Base-by-base conservation (phyloP, 2,797 vertebrate species). In the Acanthis flammea region DNA sequence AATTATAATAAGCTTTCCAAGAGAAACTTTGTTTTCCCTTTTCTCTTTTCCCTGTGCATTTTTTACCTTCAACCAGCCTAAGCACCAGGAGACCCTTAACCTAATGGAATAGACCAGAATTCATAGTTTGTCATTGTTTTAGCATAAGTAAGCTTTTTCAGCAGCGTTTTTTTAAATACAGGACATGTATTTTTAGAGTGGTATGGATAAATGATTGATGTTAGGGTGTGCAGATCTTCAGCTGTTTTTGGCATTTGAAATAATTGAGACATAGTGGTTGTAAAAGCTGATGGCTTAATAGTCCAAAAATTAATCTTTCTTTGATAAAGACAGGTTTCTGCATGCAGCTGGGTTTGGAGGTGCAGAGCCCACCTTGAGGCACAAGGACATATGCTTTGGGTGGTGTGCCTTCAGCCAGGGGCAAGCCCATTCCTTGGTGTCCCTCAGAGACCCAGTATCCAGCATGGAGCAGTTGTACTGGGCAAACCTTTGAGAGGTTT, bases 311-410 rank as follows among this genome's bases (percentile, higher is more conserved):
- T 74, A 3, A 66, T 70, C 51, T 73, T 53, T 62, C 44, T 90
- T 86, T 67, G 41, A 28, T 60, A 39, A 35, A 50, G 47, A 15
- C 3, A 8, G 6, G 23, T 16, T 86, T 41, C 37, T 47, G 48
- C 13, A 12, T 11, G 4, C 35, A 58, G 58, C 39, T 11, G 27
- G 6, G 7, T 31, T 73, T 41, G 54, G 57, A 86, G 7, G 15
- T 21, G 68, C 67, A 63, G 65, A 35, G 23, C 76, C 82, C 1
- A 0, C 12, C 47, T 37, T 16, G 19, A 54, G 37, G 19, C 11
- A 2, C 1, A 2, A 51, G 37, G 37, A 7, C 2, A 0, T 2
- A 1, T 1, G 9, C 16, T n/a, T 37, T 37, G 66, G 6, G 21
- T 48, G 21, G 9, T 7, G 30, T 13, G 41, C 12, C 58, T 50